A percentile compares a stretch with the other conserved stretches of the same genome.
phyloP scores from a whole-genome alignment of 2,888 invertebrate species.

The Tortrix viridana region DNA sequence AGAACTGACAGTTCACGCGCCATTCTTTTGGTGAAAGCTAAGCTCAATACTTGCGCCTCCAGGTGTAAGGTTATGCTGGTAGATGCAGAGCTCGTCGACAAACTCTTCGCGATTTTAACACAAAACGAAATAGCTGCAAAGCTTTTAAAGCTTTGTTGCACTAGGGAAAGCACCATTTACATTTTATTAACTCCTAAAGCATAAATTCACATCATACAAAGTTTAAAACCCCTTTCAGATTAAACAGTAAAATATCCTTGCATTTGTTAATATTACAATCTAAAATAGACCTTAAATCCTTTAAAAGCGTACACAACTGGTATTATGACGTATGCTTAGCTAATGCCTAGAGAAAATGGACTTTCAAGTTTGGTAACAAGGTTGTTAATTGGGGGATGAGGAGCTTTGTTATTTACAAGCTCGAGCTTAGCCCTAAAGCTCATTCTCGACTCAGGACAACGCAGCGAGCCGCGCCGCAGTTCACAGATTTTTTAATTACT shows the following conservation, averaged over 20 bases:
- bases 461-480: constrained; percentile 8
- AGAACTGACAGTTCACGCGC: too few species aligned
- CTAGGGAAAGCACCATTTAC: too few species aligned
- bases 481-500: constrained; percentile 5
- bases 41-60: too few species aligned
- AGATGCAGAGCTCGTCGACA: too few species aligned
- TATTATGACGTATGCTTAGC: constrained; percentile 29
- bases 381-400: background rate
- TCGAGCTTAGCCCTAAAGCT: constrained; percentile 25
- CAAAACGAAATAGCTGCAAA: too few species aligned
- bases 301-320: constrained; percentile 32
- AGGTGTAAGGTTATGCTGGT: too few species aligned
- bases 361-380: constrained; percentile 1
- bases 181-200: too few species aligned
- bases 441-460: constrained; percentile 31
- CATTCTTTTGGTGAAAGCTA: too few species aligned
- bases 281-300: constrained; percentile 25
- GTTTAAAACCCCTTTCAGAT: background rate
- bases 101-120: too few species aligned
- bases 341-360: constrained; percentile 2
- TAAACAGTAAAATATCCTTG: constrained; percentile 22
- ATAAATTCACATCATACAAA: constrained; percentile 11
- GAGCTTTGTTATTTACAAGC: constrained; percentile 23
- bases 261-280: constrained; percentile 35
- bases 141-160: too few species aligned